Conservation (phyloP, 1,140 invertebrate genomes). For the Heliconius hermathena region DNA sequence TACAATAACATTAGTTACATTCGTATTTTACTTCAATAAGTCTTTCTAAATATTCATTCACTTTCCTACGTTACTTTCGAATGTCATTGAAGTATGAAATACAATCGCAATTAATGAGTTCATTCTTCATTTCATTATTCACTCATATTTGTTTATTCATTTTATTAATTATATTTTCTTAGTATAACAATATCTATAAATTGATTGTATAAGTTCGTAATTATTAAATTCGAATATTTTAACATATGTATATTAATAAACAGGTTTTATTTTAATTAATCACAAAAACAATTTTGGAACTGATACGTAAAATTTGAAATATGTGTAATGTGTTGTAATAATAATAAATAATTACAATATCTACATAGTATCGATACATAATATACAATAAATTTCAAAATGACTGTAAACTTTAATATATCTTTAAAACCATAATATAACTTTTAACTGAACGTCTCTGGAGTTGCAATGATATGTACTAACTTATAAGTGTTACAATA, state of each 20-base stretch:
- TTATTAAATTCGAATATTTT: conserved; percentile 82
- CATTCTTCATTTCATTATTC: conserved; percentile 74
- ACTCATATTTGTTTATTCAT: conserved; percentile 79
- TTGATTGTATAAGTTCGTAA: conserved; percentile 82
- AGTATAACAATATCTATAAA: conserved; percentile 82
- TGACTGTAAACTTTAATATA: conserved; percentile 36
- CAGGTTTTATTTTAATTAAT: conserved; percentile 79
- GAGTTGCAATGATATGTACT: conserved; percentile 46
- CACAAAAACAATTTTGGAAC: conserved; percentile 69
- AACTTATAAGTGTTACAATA: conserved; percentile 36
- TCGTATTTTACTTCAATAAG: conserved; percentile 81
- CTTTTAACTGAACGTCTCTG: conserved; percentile 28
- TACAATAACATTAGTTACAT: conserved; percentile 77
- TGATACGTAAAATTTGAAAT: conserved; percentile 66
- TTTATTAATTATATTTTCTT: conserved; percentile 82
- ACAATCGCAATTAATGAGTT: conserved; percentile 78
- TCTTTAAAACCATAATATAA: conserved; percentile 40
- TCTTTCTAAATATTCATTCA: conserved; percentile 81
- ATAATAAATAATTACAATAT: conserved; percentile 72
- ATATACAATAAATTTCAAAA: conserved; percentile 46
- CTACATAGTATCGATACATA: conserved; percentile 58
- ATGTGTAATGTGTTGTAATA: conserved; percentile 58
- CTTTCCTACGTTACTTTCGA: conserved; percentile 78
- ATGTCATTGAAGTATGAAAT: conserved; percentile 80
- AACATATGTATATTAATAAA: conserved; percentile 82